Percentiles rank a stretch among this genome's conserved stretches.
phyloP scores from a whole-genome alignment of 2,113 vertebrate species.

The Catharus minimus region DNA sequence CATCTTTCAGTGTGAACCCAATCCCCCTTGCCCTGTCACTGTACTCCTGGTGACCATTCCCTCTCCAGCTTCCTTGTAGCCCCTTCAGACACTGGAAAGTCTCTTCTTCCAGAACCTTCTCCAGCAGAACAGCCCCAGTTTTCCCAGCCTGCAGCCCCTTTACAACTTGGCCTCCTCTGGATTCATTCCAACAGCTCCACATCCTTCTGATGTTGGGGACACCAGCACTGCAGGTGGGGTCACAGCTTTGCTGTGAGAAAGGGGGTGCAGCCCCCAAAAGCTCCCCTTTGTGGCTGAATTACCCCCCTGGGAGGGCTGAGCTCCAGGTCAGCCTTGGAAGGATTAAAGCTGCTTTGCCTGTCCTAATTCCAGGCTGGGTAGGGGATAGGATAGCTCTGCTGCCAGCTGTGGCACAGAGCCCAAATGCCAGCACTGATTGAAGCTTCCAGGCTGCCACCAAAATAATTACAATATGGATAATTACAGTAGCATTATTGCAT shows the following conservation, averaged over 20 bases:
- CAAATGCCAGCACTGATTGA: not conserved
- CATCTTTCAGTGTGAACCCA: not conserved
- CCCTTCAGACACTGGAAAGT: not conserved
- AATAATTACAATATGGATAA: not conserved
- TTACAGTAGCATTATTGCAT: not conserved
- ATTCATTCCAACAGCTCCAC: not conserved
- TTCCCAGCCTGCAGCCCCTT: not conserved
- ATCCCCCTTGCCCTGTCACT: not conserved
- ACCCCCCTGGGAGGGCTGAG: not conserved
- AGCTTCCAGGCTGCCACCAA: not conserved
- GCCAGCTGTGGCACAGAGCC: not conserved
- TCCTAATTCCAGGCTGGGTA: not conserved
- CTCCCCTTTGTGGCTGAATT: not conserved
- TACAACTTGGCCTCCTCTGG: not conserved
- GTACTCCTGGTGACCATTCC: not conserved
- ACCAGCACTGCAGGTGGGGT: not conserved
- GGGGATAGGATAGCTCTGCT: not conserved
- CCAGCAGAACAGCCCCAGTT: not conserved
- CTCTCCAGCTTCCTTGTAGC: not conserved
- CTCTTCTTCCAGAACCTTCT: not conserved
- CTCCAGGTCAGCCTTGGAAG: not conserved
- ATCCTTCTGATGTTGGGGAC: not conserved
- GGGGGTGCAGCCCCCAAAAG: not conserved
- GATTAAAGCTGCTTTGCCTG: constrained; percentile 21
- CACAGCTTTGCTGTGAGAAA: not conserved